Conservation (phyloP, 2,888 invertebrate species). For the Bellardia pandia region DNA sequence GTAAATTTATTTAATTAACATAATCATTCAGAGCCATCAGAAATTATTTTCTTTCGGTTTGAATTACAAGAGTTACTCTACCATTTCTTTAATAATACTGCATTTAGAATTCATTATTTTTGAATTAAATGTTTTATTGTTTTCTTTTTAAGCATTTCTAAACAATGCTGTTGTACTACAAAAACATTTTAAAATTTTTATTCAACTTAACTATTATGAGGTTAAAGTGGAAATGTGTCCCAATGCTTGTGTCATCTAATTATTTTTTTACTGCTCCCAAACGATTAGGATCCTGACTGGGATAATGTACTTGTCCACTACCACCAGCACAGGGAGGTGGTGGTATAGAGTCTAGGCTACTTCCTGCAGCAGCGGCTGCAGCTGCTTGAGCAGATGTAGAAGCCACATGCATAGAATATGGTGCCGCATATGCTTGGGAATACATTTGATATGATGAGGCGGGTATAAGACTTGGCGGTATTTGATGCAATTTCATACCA, state of each 20-base stretch:
- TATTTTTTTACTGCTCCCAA: constrained; percentile 88
- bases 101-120: background rate
- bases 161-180: constrained; percentile 44
- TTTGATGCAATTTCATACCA: constrained; percentile 84
- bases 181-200: constrained; percentile 12
- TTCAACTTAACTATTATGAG: constrained; percentile 39
- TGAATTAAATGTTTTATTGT: constrained; percentile 19
- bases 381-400: constrained; percentile 82
- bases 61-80: too few relatives aligned
- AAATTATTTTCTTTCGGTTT: too few relatives aligned
- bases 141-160: constrained; percentile 25
- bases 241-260: background rate
- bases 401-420: constrained; percentile 80
- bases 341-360: constrained; percentile 79
- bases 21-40: too few relatives aligned
- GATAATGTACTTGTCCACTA: constrained; percentile 91
- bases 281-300: constrained; percentile 97
- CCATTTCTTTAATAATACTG: too few relatives aligned
- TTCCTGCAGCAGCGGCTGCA: constrained; percentile 53
- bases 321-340: constrained; percentile 85
- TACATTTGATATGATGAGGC: constrained; percentile 83
- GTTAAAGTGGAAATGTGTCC: constrained; percentile 15
- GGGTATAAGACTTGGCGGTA: constrained; percentile 83
- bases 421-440: constrained; percentile 83
- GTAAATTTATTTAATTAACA: too few relatives aligned